phyloP scores from a whole-genome alignment of 1,140 invertebrate genomes.

The Hetaerina americana region DNA sequence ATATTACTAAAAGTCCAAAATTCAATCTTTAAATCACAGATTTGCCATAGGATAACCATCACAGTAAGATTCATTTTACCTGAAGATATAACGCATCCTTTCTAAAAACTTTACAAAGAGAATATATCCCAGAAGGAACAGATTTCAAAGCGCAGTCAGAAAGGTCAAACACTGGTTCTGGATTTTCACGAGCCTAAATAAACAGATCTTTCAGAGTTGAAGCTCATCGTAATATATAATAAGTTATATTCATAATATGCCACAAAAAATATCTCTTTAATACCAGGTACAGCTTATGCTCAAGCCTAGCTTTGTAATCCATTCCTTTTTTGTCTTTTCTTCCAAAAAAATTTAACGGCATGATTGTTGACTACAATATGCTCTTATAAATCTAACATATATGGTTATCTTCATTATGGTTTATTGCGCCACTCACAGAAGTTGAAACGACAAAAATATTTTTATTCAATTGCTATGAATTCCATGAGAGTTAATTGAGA shows the following conservation, averaged over 20 bases:
- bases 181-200: slow-evolving; percentile 52
- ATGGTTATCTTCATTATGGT: too few species aligned
- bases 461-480: too few species aligned
- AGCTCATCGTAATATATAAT: not conserved
- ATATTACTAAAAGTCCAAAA: not conserved
- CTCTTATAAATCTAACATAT: not conserved
- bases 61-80: slow-evolving; percentile 11
- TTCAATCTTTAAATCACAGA: not conserved
- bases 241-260: slow-evolving; percentile 4
- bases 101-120: slow-evolving; percentile 60
- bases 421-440: too few species aligned
- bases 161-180: slow-evolving; percentile 59
- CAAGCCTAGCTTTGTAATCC: slow-evolving; percentile 48
- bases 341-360: not conserved
- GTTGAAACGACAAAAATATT: too few species aligned
- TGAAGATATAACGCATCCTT: slow-evolving; percentile 44
- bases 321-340: slow-evolving; percentile 19
- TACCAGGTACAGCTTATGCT: slow-evolving; percentile 55
- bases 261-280: slow-evolving; percentile 18
- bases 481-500: too few species aligned
- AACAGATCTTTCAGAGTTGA: slow-evolving; percentile 6
- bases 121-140: slow-evolving; percentile 58
- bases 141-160: slow-evolving; percentile 52
- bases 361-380: not conserved
- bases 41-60: not conserved